These are phyloP conservation scores for Lepeophtheirus nordmannii DNA, from an alignment of 2,888 invertebrate genomes.

Conservation along the genomic window DNA sequence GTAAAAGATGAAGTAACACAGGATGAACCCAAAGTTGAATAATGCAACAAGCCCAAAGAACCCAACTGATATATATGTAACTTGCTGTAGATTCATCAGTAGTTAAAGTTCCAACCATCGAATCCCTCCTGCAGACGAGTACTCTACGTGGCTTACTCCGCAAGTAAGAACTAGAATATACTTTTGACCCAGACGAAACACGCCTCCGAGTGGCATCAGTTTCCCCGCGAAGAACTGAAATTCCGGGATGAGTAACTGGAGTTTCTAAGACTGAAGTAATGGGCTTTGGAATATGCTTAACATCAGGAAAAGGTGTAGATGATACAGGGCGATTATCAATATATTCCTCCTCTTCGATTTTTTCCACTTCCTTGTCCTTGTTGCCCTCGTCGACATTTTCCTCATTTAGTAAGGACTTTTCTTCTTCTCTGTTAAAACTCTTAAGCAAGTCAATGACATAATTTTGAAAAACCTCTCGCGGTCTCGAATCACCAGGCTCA, in stretches of 20 bases:
- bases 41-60: conserved; percentile 63
- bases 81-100: background rate
- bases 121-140: background rate
- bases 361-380: background rate
- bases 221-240: background rate
- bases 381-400: background rate
- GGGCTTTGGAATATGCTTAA: background rate
- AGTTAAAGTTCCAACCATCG: background rate
- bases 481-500: background rate
- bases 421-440: background rate
- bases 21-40: conserved; percentile 72
- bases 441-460: background rate
- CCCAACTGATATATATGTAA: conserved; percentile 49
- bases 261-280: background rate
- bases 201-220: background rate
- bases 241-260: background rate
- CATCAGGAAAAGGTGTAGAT: background rate
- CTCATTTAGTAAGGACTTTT: too few relatives aligned
- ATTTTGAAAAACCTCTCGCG: background rate
- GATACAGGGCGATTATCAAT: background rate
- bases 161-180: background rate
- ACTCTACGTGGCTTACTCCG: background rate
- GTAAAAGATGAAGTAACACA: conserved; percentile 59
- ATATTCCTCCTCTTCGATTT: background rate
- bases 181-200: background rate